These are phyloP conservation scores for Falco peregrinus DNA, from an alignment of 2,797 vertebrate species.

Conservation along the genomic window DNA sequence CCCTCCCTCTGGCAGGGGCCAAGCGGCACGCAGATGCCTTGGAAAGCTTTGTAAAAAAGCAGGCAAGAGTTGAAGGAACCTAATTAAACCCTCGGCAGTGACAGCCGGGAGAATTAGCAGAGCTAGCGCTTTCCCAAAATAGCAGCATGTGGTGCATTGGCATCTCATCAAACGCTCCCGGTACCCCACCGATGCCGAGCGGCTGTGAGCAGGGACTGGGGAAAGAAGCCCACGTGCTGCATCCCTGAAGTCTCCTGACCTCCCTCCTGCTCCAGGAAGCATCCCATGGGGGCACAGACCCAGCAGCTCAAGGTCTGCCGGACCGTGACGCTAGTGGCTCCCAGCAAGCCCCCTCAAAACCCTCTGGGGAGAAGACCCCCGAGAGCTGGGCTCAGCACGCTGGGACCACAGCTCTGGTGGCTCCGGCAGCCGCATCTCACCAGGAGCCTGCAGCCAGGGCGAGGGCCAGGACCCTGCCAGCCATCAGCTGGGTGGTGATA, in stretches of 20 bases:
- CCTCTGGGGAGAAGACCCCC: background rate
- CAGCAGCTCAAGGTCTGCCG: background rate
- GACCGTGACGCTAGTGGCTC: accelerated
- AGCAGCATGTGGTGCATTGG: conserved; percentile 64
- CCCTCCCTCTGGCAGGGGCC: background rate
- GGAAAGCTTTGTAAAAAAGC: conserved; percentile 46
- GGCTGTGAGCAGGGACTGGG: background rate
- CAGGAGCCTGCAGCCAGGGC: background rate
- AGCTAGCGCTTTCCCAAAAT: conserved; percentile 58
- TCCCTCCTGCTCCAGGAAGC: background rate
- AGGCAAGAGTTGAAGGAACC: conserved; percentile 60
- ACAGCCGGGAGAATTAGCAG: conserved; percentile 70
- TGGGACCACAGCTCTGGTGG: background rate
- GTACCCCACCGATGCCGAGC: background rate
- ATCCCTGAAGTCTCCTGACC: background rate
- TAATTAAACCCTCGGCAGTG: conserved; percentile 56
- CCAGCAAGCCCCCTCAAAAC: background rate
- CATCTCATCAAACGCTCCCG: conserved; percentile 16
- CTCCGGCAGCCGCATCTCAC: accelerated
- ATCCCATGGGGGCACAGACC: accelerated
- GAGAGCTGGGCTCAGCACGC: accelerated
- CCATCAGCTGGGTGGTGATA: background rate
- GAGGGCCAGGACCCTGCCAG: background rate
- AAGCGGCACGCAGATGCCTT: accelerated
- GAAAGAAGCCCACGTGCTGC: background rate